Conservation (phyloP, 2,113 vertebrate genomes). For the Eurystomus gularis region DNA sequence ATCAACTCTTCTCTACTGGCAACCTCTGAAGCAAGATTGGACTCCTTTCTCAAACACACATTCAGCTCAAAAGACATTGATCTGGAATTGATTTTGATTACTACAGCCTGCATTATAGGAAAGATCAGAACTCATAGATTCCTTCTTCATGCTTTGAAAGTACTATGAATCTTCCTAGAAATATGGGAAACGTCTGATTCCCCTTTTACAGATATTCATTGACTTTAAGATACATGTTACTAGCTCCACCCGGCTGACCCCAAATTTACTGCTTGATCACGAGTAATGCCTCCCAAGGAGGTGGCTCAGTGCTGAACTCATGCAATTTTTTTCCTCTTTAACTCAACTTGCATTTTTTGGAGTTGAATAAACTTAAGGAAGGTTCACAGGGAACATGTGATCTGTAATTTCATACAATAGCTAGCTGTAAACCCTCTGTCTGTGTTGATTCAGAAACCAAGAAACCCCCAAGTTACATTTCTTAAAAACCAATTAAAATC, state of each 20-base stretch:
- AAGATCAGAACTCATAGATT: not conserved
- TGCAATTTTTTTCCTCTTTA: not conserved
- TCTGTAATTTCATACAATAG: constrained; percentile 51
- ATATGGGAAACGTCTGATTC: not conserved
- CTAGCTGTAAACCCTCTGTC: constrained; percentile 33
- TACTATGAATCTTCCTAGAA: not conserved
- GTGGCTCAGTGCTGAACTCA: not conserved
- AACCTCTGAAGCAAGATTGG: not conserved
- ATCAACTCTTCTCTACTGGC: not conserved
- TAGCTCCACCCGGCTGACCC: not conserved
- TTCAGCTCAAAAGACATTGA: not conserved
- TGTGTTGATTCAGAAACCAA: constrained; percentile 59
- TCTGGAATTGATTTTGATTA: not conserved
- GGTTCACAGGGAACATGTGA: constrained; percentile 22
- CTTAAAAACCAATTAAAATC: constrained; percentile 39
- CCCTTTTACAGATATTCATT: not conserved
- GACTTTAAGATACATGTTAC: not conserved
- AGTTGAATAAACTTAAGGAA: constrained; percentile 9
- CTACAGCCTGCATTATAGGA: not conserved
- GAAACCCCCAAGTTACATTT: constrained; percentile 44
- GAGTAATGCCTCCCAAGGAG: not conserved
- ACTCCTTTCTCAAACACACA: not conserved
- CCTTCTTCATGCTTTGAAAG: not conserved
- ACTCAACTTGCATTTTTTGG: not conserved
- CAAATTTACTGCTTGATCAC: not conserved